These are phyloP conservation scores for Cataglyphis hispanica DNA, from an alignment of 1,140 invertebrate genomes.

Conservation along the genomic window DNA sequence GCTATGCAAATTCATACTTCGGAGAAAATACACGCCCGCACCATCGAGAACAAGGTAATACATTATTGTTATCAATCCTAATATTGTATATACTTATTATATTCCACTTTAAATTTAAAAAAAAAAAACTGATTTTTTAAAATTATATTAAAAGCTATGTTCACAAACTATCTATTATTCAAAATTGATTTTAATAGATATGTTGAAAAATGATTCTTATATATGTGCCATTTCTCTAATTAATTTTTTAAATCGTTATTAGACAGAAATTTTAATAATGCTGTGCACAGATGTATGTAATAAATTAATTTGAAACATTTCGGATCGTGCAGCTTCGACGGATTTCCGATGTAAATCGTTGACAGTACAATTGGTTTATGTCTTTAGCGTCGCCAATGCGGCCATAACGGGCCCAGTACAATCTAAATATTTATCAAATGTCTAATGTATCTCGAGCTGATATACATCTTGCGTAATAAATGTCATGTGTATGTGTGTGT, in stretches of 20 bases:
- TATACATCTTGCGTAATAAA: constrained; percentile 33
- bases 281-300: constrained; percentile 11
- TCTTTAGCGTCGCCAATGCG: constrained; percentile 77
- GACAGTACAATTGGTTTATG: constrained; percentile 73
- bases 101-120: not conserved
- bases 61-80: not conserved
- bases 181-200: not conserved
- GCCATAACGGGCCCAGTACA: constrained; percentile 71
- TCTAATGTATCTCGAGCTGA: constrained; percentile 38
- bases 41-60: constrained; percentile 67
- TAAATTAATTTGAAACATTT: constrained; percentile 31
- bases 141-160: not conserved
- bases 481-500: not conserved
- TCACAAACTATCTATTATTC: not conserved
- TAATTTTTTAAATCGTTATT: not conserved
- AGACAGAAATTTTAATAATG: not conserved
- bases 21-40: constrained; percentile 45
- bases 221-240: not conserved
- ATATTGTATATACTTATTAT: too few species aligned
- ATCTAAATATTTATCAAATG: constrained; percentile 78
- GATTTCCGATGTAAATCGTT: constrained; percentile 59
- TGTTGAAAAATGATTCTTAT: not conserved
- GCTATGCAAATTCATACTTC: constrained; percentile 10
- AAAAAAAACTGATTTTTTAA: too few species aligned
- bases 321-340: constrained; percentile 20